Conservation (phyloP, 1,140 invertebrate species). For the Archivesica marissinica region DNA sequence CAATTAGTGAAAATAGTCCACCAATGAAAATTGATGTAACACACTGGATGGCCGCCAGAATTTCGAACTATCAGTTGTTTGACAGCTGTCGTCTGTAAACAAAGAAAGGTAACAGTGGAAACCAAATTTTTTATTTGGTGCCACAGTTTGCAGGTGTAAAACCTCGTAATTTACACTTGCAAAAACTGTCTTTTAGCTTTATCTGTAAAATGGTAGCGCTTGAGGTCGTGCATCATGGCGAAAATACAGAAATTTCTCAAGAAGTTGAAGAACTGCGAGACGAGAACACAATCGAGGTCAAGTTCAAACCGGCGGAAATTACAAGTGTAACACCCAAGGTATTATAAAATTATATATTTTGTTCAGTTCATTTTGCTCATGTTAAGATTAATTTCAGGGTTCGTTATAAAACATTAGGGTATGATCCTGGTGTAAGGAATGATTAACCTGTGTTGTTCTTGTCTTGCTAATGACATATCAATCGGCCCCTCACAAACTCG, state of each 20-base stretch:
- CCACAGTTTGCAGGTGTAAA: slow-evolving; percentile 1
- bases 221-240: slow-evolving; percentile 6
- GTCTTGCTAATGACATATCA: no score
- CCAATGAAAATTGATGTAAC: slow-evolving; percentile 61
- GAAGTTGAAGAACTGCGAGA: background rate
- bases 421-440: no score
- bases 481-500: no score
- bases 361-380: no score
- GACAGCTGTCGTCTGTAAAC: slow-evolving; percentile 68
- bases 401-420: no score
- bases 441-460: no score
- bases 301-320: slow-evolving; percentile 23
- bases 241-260: slow-evolving; percentile 1
- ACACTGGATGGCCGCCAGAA: slow-evolving; percentile 60
- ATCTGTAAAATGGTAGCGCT: slow-evolving; percentile 26
- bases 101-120: slow-evolving; percentile 34
- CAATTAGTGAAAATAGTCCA: background rate
- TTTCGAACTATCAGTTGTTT: slow-evolving; percentile 68
- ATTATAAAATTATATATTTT: no score
- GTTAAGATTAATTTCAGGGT: no score
- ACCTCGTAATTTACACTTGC: slow-evolving; percentile 15
- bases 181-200: background rate
- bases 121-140: slow-evolving; percentile 25
- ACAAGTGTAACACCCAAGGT: background rate
- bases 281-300: background rate